These are phyloP conservation scores for Drymonia ruficornis DNA, from an alignment of 2,888 invertebrate species.

Conservation along the genomic window DNA sequence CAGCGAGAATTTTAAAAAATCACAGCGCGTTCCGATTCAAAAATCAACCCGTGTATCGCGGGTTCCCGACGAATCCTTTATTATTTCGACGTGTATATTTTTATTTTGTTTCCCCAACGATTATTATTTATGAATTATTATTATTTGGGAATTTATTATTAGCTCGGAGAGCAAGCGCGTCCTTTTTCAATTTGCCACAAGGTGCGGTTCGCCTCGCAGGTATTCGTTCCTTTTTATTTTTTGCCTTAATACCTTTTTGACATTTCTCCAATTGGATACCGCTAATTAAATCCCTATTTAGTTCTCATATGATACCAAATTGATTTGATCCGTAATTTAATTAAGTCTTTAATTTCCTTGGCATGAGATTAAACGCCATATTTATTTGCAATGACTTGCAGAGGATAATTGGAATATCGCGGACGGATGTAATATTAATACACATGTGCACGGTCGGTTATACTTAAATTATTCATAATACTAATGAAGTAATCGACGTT, in stretches of 20 bases:
- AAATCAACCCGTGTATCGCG: conserved; percentile 64
- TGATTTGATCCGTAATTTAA: conserved; percentile 71
- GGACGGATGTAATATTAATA: conserved; percentile 33
- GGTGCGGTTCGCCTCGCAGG: conserved; percentile 64
- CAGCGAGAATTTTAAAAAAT: conserved; percentile 3
- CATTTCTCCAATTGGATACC: conserved; percentile 60
- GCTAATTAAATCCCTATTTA: conserved; percentile 75
- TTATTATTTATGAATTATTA: conserved; percentile 85
- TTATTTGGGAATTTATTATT: conserved; percentile 84
- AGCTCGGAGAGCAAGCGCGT: conserved; percentile 76
- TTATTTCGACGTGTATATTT: conserved; percentile 82
- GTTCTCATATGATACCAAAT: conserved; percentile 67
- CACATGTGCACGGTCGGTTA: conserved; percentile 16
- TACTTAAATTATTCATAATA: conserved; percentile 32
- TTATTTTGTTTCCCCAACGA: conserved; percentile 80
- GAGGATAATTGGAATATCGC: conserved; percentile 34
- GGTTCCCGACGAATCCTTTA: conserved; percentile 74
- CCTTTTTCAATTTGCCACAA: conserved; percentile 83
- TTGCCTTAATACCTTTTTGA: conserved; percentile 65
- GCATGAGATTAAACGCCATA: conserved; percentile 42
- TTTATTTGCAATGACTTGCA: conserved; percentile 42
- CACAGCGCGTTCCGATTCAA: conserved; percentile 19
- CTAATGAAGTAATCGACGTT: conserved; percentile 36
- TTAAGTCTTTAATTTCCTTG: conserved; percentile 58
- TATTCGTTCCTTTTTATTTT: conserved; percentile 52